Evolutionary conservation across 1,140 invertebrate species (phyloP), one percentile per base, ranked within the genome.

Genomic region (Caenorhabditis latens): DNA sequence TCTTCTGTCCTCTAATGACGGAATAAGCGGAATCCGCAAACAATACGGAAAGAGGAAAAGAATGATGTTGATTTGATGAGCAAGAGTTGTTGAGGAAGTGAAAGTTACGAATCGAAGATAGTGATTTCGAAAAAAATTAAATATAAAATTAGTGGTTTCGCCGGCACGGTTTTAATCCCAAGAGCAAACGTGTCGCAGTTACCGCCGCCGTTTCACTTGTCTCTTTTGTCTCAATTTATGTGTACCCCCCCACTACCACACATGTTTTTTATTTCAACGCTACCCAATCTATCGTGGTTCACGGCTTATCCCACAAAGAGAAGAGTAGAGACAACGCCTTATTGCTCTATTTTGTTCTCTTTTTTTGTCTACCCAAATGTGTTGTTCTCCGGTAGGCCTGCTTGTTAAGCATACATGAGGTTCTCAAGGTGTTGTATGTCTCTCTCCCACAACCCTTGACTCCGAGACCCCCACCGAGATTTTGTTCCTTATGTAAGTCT

Each of bases 321-420:
- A 24, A 50, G 71, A 71, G 19, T 46, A 71, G 8, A 71, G 40
- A 46, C 11, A 65, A 65, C 65, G 40, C 65, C 71, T 50, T 48
- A 21, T 50, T 79, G 32, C 14, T 8, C 46, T 79, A 19, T 14
- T 32, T 79, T 79, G 24, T 79, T 79, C 1, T 50, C 71, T 24
- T n/a, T 79, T 63, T 58, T 58, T 58, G 57, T 58, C 61, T 53
- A 53, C 40, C 63, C n/a, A 79, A 79, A 79, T 79, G 71, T 50
- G 71, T 79, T 79, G 71, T 79, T 79, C 71, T 79, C 40, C 71
- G 19, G 19, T 50, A 21, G 43, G 43, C n/a, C 40, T 71, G 67
- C 67, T 71, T 79, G 71, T 79, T 79, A 50, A 79, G 71, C 71
- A 79, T 79, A 79, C 71, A 79, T 32, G 46, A 79, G 71, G 50